Evolutionary conservation across 1,140 invertebrate genomes (phyloP).

Genomic region (Philaenus spumarius): DNA sequence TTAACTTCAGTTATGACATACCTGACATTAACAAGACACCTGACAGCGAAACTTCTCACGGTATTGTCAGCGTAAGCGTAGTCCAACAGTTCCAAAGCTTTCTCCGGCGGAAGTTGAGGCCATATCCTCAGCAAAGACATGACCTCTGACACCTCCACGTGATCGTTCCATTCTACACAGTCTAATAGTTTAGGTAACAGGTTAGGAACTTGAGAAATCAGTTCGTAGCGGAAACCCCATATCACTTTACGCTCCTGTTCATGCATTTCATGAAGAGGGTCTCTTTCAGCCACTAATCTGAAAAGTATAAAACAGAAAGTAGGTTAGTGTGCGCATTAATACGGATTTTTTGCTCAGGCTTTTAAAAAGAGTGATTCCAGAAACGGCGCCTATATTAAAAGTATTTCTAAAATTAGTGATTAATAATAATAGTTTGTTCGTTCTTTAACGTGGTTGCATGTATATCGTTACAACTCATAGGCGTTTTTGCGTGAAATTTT

Average conservation of each 20-base stretch:
- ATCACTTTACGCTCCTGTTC: conserved; percentile 85
- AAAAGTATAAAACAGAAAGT: too few relatives aligned
- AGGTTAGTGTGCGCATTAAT: too few relatives aligned
- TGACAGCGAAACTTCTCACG: conserved; percentile 87
- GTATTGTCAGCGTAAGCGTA: conserved; percentile 89
- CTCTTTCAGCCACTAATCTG: conserved; percentile 50
- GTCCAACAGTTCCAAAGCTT: conserved; percentile 89
- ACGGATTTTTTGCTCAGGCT: too few relatives aligned
- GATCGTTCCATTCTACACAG: conserved; percentile 85
- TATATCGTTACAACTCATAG: too few relatives aligned
- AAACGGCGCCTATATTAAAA: too few relatives aligned
- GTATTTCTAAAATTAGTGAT: too few relatives aligned
- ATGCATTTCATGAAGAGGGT: conserved; percentile 82
- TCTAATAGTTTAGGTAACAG: conserved; percentile 75
- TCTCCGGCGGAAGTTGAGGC: conserved; percentile 72
- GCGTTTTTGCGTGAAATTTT: too few relatives aligned
- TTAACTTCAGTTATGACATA: too few relatives aligned
- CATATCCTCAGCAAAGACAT: conserved; percentile 69
- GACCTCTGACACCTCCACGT: conserved; percentile 58
- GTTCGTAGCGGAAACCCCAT: conserved; percentile 71
- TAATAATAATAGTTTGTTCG: too few relatives aligned
- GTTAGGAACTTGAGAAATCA: conserved; percentile 55
- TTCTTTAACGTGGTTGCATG: too few relatives aligned
- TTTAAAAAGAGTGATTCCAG: too few relatives aligned
- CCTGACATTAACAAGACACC: conserved; percentile 71